phyloP scores from a whole-genome alignment of 2,888 invertebrate genomes.

The Agapostemon virescens region DNA sequence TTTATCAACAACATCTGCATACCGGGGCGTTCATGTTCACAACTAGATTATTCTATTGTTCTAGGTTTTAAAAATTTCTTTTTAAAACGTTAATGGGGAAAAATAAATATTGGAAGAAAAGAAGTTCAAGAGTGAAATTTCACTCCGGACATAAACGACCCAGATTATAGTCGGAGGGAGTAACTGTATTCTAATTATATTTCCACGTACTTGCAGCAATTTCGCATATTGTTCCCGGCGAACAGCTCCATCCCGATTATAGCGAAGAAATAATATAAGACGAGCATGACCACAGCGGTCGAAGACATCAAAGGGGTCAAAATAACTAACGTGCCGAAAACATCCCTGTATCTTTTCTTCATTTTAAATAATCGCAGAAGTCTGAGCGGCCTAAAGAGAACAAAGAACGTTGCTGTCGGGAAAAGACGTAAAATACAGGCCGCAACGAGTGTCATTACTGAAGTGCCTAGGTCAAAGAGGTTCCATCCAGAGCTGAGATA shows the following conservation, averaged over 20 bases:
- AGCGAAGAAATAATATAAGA: conserved; percentile 93
- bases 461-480: conserved; percentile 88
- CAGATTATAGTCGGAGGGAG: not conserved
- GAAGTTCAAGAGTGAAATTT: no score
- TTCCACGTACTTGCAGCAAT: conserved; percentile 90
- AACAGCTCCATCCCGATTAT: conserved; percentile 95
- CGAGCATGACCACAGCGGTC: conserved; percentile 90
- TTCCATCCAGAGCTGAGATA: conserved; percentile 94
- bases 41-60: no score
- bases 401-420: conserved; percentile 87
- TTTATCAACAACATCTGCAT: no score
- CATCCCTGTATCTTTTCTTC: conserved; percentile 91
- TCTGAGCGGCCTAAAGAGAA: conserved; percentile 87
- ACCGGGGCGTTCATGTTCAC: no score
- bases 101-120: not conserved
- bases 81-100: not conserved
- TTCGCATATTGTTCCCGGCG: conserved; percentile 86
- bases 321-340: conserved; percentile 90
- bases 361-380: conserved; percentile 88
- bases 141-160: not conserved
- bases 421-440: conserved; percentile 85
- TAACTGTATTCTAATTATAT: not conserved
- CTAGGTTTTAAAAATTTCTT: no score
- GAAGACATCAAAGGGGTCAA: conserved; percentile 92
- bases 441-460: conserved; percentile 86